Conservation (phyloP, 1,140 invertebrate species). For the Aricia agestis region DNA sequence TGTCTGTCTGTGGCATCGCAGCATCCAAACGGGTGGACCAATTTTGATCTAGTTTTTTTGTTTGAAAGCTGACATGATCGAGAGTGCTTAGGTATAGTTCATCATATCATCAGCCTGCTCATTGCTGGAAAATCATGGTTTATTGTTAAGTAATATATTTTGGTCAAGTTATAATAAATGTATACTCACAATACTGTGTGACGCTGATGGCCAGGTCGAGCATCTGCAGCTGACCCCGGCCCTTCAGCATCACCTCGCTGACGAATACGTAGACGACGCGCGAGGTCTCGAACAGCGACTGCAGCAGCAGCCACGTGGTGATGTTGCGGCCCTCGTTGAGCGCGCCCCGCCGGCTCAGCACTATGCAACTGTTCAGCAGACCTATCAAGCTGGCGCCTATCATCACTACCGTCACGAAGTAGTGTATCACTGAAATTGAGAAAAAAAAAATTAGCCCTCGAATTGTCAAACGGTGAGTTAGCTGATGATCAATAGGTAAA, state of each 20-base stretch:
- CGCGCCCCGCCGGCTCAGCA: conserved; percentile 43
- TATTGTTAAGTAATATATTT: no score
- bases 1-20: no score
- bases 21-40: no score
- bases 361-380: conserved; percentile 55
- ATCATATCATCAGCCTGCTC: no score
- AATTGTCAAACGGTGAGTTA: no score
- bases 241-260: conserved; percentile 49
- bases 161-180: no score
- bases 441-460: not conserved
- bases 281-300: conserved; percentile 62
- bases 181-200: conserved; percentile 60
- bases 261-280: conserved; percentile 60
- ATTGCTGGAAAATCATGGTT: no score
- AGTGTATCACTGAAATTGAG: conserved; percentile 50
- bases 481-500: no score
- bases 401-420: conserved; percentile 55
- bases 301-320: conserved; percentile 57
- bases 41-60: no score
- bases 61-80: no score
- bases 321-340: conserved; percentile 49
- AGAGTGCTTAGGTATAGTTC: no score
- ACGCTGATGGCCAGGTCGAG: conserved; percentile 57
- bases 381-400: conserved; percentile 47
- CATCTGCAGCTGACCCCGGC: conserved; percentile 45